Percentiles rank a stretch among this genome's conserved stretches.
Evolutionary conservation across 1,140 invertebrate species (phyloP).

Genomic region (Plutomurus gul): DNA sequence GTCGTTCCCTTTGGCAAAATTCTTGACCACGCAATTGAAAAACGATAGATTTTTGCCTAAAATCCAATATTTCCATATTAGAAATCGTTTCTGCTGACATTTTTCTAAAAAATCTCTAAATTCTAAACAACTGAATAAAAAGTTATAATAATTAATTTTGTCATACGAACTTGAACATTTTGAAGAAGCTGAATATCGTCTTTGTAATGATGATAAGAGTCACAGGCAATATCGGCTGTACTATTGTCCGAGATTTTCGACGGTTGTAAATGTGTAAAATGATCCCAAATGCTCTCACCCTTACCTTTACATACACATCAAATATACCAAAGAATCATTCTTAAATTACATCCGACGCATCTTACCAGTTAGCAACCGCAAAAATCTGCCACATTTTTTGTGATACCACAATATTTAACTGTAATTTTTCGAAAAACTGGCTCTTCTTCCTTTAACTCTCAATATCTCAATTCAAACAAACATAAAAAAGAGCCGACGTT

Average conservation of each 20-base stretch:
- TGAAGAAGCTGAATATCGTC: conserved; percentile 68
- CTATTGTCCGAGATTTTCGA: conserved; percentile 61
- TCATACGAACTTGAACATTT: background rate
- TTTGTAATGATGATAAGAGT: conserved; percentile 71
- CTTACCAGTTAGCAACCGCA: too few relatives aligned
- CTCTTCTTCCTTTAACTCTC: too few relatives aligned
- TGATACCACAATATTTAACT: too few relatives aligned
- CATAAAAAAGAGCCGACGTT: too few relatives aligned
- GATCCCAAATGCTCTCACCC: conserved; percentile 48
- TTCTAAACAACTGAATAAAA: background rate
- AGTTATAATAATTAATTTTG: background rate
- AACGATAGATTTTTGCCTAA: conserved; percentile 45
- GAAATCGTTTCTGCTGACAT: too few relatives aligned
- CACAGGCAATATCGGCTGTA: conserved; percentile 69
- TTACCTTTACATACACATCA: background rate
- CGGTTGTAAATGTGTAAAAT: conserved; percentile 14
- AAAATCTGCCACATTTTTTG: too few relatives aligned
- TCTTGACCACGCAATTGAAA: conserved; percentile 57
- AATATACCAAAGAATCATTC: background rate
- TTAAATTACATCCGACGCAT: too few relatives aligned
- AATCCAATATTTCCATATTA: too few relatives aligned
- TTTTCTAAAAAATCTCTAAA: background rate
- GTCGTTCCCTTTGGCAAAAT: conserved; percentile 55
- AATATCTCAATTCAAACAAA: too few relatives aligned
- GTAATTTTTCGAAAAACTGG: too few relatives aligned